Evolutionary conservation across 2,888 invertebrate genomes (phyloP), one percentile per base, ranked within the genome.

Genomic region (Hemicrepidius hirtus): DNA sequence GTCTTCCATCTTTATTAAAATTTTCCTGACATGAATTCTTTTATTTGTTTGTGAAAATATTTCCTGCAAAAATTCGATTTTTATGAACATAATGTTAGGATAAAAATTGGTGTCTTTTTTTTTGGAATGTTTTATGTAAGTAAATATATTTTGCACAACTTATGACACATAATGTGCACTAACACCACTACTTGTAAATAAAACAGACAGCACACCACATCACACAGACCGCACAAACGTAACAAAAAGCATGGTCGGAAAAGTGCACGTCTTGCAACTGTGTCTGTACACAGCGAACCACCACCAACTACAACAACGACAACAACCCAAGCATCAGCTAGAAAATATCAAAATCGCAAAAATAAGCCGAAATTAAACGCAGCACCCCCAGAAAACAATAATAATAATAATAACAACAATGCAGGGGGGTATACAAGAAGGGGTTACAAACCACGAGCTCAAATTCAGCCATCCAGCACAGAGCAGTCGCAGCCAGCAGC

Each of bases 361-460:
- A 84, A 82, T 64, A 85, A 85, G 76, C 63, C 75, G 12, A 69
- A 75, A 12, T 46, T 73, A 9, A 72, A 68, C 12, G 62, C 76
- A 49, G 69, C 77, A 41, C 86, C 87, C 2, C 87, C 87, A 60
- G 83, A 86, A 75, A 79, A 79, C 74, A 66, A 80, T 79, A 87
- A 85, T 83, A 59, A 83, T 81, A 87, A 85, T 83, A 59, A 83
- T 81, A n/a, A n/a, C n/a, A n/a, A n/a, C n/a, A n/a, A n/a, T n/a
- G n/a, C n/a, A n/a, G 73, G 80, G 75, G 79, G 85, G 35, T 86
- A 82, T 79, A 80, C 84, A 35, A 81, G 93, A 76, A 89, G 91
- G 71, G 90, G 92, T 28, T 95, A 92, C 84, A 92, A 94, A 77
- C 92, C 93, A 4, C 92, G 92, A 79, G 86, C 90, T 68, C 90